Percentiles rank a stretch among this genome's conserved stretches.
Conservation (phyloP, 1,140 invertebrate species). For the Drosophila sulfurigaster region DNA sequence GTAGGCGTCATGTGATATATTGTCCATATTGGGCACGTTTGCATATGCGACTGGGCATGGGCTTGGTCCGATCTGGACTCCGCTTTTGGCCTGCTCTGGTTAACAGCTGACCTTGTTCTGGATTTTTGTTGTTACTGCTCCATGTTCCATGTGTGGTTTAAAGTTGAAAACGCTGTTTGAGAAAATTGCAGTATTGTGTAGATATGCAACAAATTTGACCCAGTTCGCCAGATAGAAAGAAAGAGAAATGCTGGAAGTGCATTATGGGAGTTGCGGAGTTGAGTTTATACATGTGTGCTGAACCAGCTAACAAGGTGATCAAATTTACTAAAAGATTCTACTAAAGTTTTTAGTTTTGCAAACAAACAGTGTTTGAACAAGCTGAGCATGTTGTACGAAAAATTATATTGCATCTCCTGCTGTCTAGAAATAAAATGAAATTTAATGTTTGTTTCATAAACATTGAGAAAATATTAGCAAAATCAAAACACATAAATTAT, state of each 20-base stretch:
- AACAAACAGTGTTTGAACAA: background rate
- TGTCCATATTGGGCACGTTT: conserved; percentile 51
- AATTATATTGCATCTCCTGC: background rate
- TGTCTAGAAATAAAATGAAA: background rate
- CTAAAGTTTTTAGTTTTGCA: background rate
- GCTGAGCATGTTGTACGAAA: background rate
- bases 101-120: conserved; percentile 69
- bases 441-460: background rate
- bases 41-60: conserved; percentile 7
- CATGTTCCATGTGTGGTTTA: conserved; percentile 54
- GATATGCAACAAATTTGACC: conserved; percentile 57
- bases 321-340: background rate
- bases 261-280: conserved; percentile 2
- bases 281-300: conserved; percentile 6
- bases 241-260: conserved; percentile 23
- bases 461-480: background rate
- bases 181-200: conserved; percentile 48
- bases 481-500: too few relatives aligned
- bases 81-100: conserved; percentile 12
- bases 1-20: conserved; percentile 79
- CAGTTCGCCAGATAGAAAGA: conserved; percentile 19
- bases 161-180: conserved; percentile 56
- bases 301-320: background rate
- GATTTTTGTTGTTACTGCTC: conserved; percentile 16
- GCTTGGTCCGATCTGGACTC: conserved; percentile 22